Evolutionary conservation across 1,140 invertebrate genomes (phyloP), one percentile per base, ranked within the genome.

Genomic region (Odontomachus brunneus): DNA sequence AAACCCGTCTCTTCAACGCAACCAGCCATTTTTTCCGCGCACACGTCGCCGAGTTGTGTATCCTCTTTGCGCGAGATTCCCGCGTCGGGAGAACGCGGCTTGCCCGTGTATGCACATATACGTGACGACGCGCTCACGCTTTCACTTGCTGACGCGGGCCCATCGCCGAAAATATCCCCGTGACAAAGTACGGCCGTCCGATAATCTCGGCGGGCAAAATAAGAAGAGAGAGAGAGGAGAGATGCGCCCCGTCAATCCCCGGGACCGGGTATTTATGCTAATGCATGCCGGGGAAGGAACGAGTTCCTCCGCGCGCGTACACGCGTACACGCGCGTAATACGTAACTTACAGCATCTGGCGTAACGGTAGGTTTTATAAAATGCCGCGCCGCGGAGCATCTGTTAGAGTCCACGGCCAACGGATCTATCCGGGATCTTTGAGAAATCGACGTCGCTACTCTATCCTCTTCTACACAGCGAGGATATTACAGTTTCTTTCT

Each of bases 331-430:
- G 38, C 29, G 29, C 60, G 71, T 63, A 65, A 83, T 83, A 76
- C 60, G 60, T 49, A 59, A 74, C 19, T 44, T 51, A 53, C 69
- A 75, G 81, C 81, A 83, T 75, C 81, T 83, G 81, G 81, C 33
- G 81, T 83, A 83, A 83, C 81, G 81, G 81, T 76, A 76, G 38
- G 49, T 66, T 75, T 83, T 74, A 65, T 75, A 76, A n/a, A n/a
- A 75, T 55, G 29, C 49, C 60, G 55, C 59, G 26, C 7, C 29
- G 26, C n/a, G 17, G 38, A 38, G 48, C 59, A 66, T 83, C 60
- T 83, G 71, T 60, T 66, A 22, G 24, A 53, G 69, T 60, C 53
- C 24, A 7, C 38, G 26, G 38, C 33, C 51, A 57, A 51, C 26
- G 57, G 48, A 82, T 82, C 48, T 74, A 60, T 24, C 22, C 26